Conservation (phyloP, 1,140 invertebrate genomes). For the Parapsyche elsis region DNA sequence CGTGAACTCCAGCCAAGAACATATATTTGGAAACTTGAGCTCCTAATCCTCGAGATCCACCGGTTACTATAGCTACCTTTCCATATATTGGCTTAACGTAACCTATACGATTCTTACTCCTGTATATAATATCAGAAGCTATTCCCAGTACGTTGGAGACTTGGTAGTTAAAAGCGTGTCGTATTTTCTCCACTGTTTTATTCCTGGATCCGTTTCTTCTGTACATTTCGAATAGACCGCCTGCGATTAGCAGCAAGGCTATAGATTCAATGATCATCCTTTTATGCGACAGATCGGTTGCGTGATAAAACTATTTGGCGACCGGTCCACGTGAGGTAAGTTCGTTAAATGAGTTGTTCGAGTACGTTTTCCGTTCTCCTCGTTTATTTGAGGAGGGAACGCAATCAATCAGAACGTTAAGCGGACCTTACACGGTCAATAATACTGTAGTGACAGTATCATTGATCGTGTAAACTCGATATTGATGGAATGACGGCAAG, state of each 20-base stretch:
- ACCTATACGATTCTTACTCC: constrained; percentile 48
- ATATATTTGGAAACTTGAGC: constrained; percentile 80
- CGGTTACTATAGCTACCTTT: constrained; percentile 86
- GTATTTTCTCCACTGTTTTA: neutral
- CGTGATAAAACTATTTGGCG: neutral
- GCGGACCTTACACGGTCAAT: no score
- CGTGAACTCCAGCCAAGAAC: constrained; percentile 81
- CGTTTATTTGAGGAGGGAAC: no score
- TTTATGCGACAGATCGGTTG: neutral
- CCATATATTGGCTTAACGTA: constrained; percentile 65
- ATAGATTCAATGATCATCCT: neutral
- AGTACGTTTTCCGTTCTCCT: no score
- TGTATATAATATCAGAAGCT: constrained; percentile 5
- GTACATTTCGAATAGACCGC: neutral
- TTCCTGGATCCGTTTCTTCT: neutral
- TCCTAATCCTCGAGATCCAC: constrained; percentile 88
- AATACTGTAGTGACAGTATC: no score
- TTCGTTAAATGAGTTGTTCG: neutral
- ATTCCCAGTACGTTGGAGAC: constrained; percentile 2
- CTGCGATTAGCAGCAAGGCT: neutral
- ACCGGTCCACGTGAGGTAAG: neutral
- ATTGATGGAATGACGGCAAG: no score
- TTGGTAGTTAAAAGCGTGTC: constrained; percentile 13
- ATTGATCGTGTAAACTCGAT: no score
- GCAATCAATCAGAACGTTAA: no score